Percentiles rank a stretch among this genome's conserved stretches.
Conservation (phyloP, 64 coral and sea anemone genomes). For the Actinia tenebrosa region DNA sequence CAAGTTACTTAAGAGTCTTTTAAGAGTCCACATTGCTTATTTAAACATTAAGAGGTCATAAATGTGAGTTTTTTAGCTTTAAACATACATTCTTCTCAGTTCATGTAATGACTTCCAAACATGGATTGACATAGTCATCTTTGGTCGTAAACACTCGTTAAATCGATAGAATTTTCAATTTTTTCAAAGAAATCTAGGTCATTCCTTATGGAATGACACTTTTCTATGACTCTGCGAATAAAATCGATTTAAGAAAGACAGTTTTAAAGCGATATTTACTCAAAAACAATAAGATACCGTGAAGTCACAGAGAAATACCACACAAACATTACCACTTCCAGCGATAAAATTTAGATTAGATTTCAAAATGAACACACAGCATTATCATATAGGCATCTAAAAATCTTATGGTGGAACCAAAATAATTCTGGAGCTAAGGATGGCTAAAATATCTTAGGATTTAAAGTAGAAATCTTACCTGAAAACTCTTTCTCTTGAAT, state of each 20-base stretch:
- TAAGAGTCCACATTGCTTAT: not conserved
- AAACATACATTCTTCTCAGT: constrained; percentile 10
- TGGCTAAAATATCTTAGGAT: constrained; percentile 80
- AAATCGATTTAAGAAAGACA: not conserved
- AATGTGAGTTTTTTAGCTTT: not conserved
- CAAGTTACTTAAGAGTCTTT: not conserved
- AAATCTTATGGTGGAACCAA: not conserved
- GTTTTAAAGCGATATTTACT: constrained; percentile 22
- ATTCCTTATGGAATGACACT: not conserved
- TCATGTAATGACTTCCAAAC: constrained; percentile 31
- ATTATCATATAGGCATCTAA: not conserved
- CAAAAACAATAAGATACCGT: constrained; percentile 7
- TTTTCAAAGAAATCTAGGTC: not conserved
- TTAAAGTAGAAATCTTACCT: constrained; percentile 65
- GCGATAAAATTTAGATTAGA: not conserved
- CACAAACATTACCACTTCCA: not conserved
- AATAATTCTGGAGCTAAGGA: constrained; percentile 30
- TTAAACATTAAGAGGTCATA: not conserved
- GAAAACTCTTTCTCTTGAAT: constrained; percentile 55
- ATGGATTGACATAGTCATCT: not conserved
- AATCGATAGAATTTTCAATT: not conserved
- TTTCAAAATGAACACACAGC: not conserved
- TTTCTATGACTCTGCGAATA: not conserved
- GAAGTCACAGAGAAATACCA: constrained; percentile 6
- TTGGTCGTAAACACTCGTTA: constrained; percentile 1